These are phyloP conservation scores for Pogonus chalceus DNA, from an alignment of 1,140 invertebrate species.

Conservation along the genomic window DNA sequence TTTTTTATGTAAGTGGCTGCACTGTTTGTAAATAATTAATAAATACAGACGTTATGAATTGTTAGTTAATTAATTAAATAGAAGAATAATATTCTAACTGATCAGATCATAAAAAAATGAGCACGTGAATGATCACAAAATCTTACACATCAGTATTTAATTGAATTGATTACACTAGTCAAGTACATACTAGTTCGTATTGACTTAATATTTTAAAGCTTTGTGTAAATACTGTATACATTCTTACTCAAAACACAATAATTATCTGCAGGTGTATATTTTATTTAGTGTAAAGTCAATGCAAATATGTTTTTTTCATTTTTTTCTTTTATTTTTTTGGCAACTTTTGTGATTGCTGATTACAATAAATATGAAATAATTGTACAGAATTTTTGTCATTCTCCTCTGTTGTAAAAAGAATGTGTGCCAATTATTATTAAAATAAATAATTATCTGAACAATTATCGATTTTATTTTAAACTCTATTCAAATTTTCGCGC, in stretches of 20 bases:
- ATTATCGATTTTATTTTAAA: too few species aligned
- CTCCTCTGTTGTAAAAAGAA: constrained; percentile 30
- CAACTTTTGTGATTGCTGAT: constrained; percentile 8
- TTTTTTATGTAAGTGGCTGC: background rate
- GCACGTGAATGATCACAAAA: constrained; percentile 12
- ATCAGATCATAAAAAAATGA: background rate
- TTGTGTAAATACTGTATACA: constrained; percentile 12
- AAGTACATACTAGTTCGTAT: constrained; percentile 10
- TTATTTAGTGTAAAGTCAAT: constrained; percentile 12
- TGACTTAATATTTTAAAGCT: constrained; percentile 11
- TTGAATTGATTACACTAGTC: constrained; percentile 12
- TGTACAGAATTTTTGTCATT: constrained; percentile 29
- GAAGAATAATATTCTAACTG: constrained; percentile 1
- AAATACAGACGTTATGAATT: constrained; percentile 12
- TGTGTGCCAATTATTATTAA: constrained; percentile 34
- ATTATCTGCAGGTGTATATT: constrained; percentile 11
- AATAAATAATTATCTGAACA: constrained; percentile 21
- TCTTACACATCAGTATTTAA: constrained; percentile 25
- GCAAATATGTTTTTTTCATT: background rate
- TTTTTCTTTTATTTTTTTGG: constrained; percentile 8
- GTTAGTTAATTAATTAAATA: constrained; percentile 6
- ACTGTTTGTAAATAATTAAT: constrained; percentile 11
- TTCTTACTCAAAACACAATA: constrained; percentile 14
- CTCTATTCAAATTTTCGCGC: too few species aligned
- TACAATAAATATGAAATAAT: constrained; percentile 21